phyloP scores from a whole-genome alignment of 2,113 vertebrate genomes.

The Xyrauchen texanus region DNA sequence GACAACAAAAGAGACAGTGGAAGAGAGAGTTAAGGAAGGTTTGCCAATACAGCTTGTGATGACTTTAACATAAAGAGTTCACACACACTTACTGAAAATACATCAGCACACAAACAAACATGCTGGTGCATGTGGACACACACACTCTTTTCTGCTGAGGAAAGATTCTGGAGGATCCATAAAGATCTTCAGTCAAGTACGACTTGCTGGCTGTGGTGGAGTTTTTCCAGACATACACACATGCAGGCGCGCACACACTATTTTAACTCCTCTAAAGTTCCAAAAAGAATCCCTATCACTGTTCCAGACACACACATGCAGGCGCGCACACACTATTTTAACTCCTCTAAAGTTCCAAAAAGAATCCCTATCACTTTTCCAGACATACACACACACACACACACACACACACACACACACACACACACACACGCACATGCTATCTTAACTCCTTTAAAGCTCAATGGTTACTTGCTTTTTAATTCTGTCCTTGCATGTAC shows the following conservation, averaged over 20 bases:
- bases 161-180: slow-evolving; percentile 27
- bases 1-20: background rate
- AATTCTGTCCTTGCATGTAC: no score
- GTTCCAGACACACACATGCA: background rate
- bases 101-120: background rate
- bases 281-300: background rate
- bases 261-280: background rate
- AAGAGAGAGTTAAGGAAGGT: background rate
- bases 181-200: slow-evolving; percentile 15
- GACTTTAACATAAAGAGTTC: slow-evolving; percentile 28
- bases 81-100: slow-evolving; percentile 9
- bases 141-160: background rate
- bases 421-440: no score
- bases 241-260: background rate
- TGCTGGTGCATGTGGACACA: no score
- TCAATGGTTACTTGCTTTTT: no score
- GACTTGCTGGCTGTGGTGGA: background rate
- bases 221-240: background rate
- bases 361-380: background rate
- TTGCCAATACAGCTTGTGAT: background rate
- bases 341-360: background rate
- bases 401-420: no score
- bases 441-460: no score
- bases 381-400: no score
- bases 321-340: background rate